phyloP scores from a whole-genome alignment of 2,797 vertebrate species.

The Chiropotes sagulatus region DNA sequence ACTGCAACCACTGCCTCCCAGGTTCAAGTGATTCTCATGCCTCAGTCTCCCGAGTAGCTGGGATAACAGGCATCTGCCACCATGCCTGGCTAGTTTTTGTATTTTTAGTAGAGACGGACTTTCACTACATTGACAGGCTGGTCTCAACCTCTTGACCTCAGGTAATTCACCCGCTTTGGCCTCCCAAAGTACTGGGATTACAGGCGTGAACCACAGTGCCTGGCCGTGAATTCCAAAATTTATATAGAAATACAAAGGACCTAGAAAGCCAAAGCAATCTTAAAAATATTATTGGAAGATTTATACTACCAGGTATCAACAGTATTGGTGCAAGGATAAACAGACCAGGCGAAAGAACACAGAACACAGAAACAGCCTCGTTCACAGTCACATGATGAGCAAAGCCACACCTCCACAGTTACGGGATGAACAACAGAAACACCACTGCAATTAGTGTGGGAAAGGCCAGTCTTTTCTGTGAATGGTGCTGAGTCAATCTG shows the following conservation, averaged over 20 bases:
- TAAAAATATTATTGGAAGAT: background rate
- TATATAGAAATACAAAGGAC: background rate
- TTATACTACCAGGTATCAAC: background rate
- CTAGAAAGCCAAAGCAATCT: conserved; percentile 23
- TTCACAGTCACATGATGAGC: background rate
- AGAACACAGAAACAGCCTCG: background rate
- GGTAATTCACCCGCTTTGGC: too few relatives aligned
- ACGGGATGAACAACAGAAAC: background rate
- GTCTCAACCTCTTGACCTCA: too few relatives aligned
- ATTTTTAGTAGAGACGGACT: too few relatives aligned
- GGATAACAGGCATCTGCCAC: too few relatives aligned
- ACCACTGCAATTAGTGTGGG: background rate
- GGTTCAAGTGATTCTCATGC: too few relatives aligned
- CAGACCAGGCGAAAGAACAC: background rate
- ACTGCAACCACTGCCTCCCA: too few relatives aligned
- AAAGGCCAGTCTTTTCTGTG: background rate
- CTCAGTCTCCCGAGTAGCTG: too few relatives aligned
- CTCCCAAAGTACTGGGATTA: too few relatives aligned
- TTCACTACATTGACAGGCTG: too few relatives aligned
- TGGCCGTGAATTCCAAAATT: background rate
- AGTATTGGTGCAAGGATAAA: background rate
- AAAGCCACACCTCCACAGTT: background rate
- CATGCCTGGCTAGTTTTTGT: too few relatives aligned
- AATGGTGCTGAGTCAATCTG: background rate
- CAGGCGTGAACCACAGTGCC: too few relatives aligned